Evolutionary conservation across 2,888 invertebrate genomes (phyloP).

Genomic region (Lycocerus yunnanus): DNA sequence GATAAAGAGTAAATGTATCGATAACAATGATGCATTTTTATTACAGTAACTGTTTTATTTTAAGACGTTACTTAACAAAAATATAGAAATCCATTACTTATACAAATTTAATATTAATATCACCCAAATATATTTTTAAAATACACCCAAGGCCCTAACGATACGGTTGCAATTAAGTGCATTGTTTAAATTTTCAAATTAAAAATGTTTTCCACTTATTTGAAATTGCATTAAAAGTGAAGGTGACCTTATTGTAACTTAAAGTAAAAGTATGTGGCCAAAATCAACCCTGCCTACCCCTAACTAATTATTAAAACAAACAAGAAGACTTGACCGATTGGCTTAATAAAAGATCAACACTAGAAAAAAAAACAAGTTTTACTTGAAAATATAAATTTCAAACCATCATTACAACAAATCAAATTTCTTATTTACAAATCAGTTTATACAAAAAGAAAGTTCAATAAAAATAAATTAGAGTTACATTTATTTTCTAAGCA

Average conservation of each 20-base stretch:
- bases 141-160: neutral
- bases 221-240: neutral
- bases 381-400: neutral
- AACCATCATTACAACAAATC: neutral
- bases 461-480: neutral
- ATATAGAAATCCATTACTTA: neutral
- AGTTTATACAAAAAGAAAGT: neutral
- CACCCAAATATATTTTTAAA: neutral
- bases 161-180: neutral
- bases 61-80: neutral
- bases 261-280: neutral
- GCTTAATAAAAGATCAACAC: neutral
- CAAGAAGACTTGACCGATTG: neutral
- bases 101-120: conserved; percentile 1
- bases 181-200: neutral
- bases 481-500: neutral
- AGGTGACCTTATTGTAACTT: neutral
- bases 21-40: neutral
- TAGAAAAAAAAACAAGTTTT: neutral
- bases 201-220: neutral
- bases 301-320: neutral
- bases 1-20: neutral
- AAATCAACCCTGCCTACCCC: neutral
- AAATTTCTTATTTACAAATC: neutral
- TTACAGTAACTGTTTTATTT: neutral